A percentile compares a stretch with the other conserved stretches of the same genome.
Conservation (phyloP, 2,888 invertebrate species). For the Latrodectus hesperus region DNA sequence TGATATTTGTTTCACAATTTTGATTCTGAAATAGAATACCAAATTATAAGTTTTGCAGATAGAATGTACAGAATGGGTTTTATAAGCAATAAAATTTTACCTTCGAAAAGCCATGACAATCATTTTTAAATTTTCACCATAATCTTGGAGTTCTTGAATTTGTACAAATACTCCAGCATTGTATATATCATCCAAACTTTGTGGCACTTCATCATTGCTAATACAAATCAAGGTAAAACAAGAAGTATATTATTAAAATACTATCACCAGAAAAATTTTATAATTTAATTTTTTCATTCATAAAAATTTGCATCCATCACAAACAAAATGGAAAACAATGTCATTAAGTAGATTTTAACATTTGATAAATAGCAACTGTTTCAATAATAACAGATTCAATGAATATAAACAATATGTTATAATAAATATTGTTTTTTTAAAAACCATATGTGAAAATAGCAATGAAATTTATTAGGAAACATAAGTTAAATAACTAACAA, state of each 20-base stretch:
- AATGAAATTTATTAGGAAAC: no score
- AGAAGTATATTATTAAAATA: conserved; percentile 20
- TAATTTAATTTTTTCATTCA: no score
- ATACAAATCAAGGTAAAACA: conserved; percentile 25
- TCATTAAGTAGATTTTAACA: no score
- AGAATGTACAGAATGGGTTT: background rate
- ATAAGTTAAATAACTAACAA: no score
- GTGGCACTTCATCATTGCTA: conserved; percentile 86
- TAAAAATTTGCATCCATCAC: no score
- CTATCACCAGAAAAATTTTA: background rate
- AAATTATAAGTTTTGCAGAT: background rate
- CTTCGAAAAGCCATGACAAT: conserved; percentile 96
- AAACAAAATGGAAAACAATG: no score
- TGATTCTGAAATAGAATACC: conserved; percentile 65
- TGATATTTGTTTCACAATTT: conserved; percentile 79
- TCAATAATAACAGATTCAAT: no score
- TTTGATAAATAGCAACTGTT: no score
- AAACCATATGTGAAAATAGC: no score
- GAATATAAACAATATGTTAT: no score
- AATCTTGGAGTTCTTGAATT: conserved; percentile 97
- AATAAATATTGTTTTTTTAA: no score
- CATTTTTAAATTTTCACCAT: conserved; percentile 90
- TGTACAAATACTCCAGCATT: conserved; percentile 96
- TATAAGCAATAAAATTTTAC: conserved; percentile 29
- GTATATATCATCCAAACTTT: conserved; percentile 89